These are phyloP conservation scores for Bombus confusus DNA, from an alignment of 1,140 invertebrate species.

Conservation along the genomic window DNA sequence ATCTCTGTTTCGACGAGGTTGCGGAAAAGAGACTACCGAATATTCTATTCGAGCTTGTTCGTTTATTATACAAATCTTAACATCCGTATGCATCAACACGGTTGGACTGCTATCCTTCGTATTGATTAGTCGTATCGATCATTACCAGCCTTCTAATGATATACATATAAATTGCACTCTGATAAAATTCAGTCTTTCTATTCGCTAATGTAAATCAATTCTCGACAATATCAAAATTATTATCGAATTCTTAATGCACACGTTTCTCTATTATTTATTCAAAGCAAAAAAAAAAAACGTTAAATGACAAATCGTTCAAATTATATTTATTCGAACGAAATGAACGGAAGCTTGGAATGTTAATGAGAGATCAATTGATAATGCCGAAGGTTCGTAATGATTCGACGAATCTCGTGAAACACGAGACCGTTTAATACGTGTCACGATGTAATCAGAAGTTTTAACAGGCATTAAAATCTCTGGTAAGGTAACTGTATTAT, in stretches of 20 bases:
- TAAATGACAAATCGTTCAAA: neutral
- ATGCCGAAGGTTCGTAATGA: slow-evolving; percentile 36
- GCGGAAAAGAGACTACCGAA: slow-evolving; percentile 37
- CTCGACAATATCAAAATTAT: neutral
- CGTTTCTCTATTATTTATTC: too few relatives aligned
- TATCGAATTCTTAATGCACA: neutral
- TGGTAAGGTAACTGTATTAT: slow-evolving; percentile 21
- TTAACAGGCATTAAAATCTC: slow-evolving; percentile 46
- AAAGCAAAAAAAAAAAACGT: too few relatives aligned
- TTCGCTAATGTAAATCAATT: neutral
- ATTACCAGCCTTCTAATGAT: slow-evolving; percentile 25
- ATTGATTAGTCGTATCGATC: slow-evolving; percentile 15
- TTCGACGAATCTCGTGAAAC: neutral
- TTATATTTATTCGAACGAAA: neutral
- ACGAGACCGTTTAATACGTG: neutral
- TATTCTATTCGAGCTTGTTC: slow-evolving; percentile 33
- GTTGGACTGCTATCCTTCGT: neutral
- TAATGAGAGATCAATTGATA: neutral
- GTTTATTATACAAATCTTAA: slow-evolving; percentile 57
- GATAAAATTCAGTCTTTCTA: slow-evolving; percentile 39
- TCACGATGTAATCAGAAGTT: slow-evolving; percentile 13
- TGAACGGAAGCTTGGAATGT: neutral
- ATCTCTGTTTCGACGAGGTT: slow-evolving; percentile 80
- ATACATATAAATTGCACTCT: neutral
- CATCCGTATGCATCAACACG: slow-evolving; percentile 7